Evolutionary conservation across 2,797 vertebrate genomes (phyloP).

Genomic region (Hypotaenidia philippensis): DNA sequence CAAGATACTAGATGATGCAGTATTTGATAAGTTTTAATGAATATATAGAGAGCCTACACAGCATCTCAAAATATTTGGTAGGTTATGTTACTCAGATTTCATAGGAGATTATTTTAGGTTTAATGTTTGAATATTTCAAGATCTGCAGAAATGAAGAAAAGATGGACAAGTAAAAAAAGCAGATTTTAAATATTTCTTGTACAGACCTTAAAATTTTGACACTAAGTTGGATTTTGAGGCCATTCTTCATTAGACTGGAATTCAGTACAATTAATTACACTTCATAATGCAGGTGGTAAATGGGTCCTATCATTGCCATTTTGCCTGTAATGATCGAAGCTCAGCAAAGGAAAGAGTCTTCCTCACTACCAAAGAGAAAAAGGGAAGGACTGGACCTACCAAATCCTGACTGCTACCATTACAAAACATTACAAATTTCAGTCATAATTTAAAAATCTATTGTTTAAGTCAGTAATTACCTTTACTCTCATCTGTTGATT

Average conservation of each 20-base stretch:
- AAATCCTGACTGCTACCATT: neutral
- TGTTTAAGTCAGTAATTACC: constrained; percentile 67
- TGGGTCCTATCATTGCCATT: neutral
- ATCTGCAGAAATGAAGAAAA: neutral
- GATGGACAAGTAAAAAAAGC: neutral
- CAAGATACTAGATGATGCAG: neutral
- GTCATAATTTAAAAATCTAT: neutral
- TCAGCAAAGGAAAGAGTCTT: neutral
- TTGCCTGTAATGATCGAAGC: neutral
- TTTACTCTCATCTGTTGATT: constrained; percentile 78
- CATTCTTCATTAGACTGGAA: neutral
- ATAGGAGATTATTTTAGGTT: neutral
- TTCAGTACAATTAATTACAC: neutral
- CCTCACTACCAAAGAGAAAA: neutral
- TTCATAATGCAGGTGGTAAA: neutral
- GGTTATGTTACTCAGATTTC: neutral
- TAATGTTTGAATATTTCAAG: neutral
- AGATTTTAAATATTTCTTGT: neutral
- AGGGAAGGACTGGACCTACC: neutral
- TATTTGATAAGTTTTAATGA: neutral
- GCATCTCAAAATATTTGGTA: neutral
- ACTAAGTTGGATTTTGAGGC: neutral
- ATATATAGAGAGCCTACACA: neutral
- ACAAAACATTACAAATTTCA: neutral
- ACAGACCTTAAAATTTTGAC: neutral